Percentiles rank a stretch among this genome's conserved stretches.
Conservation (phyloP, 2,888 invertebrate species). For the Pyrochroa serraticornis region DNA sequence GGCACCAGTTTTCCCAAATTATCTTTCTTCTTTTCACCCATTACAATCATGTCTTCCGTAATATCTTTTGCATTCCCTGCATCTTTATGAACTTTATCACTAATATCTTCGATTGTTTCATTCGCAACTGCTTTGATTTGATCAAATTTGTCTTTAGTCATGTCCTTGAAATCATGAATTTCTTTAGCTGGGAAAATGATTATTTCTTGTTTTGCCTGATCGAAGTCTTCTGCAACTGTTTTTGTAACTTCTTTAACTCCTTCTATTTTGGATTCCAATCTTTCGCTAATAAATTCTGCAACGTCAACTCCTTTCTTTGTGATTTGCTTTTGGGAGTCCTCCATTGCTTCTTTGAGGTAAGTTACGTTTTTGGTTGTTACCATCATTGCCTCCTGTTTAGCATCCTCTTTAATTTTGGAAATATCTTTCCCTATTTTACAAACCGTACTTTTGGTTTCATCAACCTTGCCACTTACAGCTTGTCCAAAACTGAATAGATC, state of each 20-base stretch:
- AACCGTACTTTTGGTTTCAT: conserved; percentile 2
- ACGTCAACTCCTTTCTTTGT: neutral
- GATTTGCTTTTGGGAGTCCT: neutral
- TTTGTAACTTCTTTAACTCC: neutral
- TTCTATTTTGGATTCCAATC: too few relatives aligned
- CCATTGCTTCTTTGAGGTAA: neutral
- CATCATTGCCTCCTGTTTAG: neutral
- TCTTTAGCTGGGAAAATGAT: neutral
- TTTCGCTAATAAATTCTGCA: neutral
- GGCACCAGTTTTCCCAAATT: neutral
- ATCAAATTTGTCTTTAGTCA: neutral
- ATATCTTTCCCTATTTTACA: neutral
- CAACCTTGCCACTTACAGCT: neutral
- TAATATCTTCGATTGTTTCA: too few relatives aligned
- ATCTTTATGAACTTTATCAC: too few relatives aligned
- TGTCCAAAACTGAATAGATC: neutral
- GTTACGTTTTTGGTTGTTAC: neutral
- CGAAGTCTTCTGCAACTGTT: neutral
- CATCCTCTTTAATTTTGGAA: conserved; percentile 4
- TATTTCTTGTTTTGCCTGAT: neutral
- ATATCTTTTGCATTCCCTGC: too few relatives aligned
- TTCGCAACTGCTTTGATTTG: neutral
- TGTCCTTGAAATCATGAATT: neutral
- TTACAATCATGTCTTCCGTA: neutral
- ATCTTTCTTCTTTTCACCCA: neutral